Percentiles rank a stretch among this genome's conserved stretches.
These are phyloP conservation scores for Nicator chloris DNA, from an alignment of 2,113 vertebrate species.

Conservation along the genomic window DNA sequence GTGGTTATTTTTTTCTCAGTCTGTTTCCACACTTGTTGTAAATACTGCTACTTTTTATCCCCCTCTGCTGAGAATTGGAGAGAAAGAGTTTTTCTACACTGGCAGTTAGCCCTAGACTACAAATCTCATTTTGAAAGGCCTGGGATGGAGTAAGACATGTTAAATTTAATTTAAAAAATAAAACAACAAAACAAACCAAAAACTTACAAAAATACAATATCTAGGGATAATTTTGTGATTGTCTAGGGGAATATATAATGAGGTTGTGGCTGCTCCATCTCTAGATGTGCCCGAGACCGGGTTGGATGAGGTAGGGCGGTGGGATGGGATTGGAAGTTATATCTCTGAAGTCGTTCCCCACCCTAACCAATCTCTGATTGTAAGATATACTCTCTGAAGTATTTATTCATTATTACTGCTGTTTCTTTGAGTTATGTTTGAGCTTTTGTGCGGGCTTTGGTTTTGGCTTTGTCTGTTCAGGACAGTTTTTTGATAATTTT, in stretches of 20 bases:
- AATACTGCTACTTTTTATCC: accelerated
- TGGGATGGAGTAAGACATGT: accelerated
- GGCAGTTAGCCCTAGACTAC: accelerated
- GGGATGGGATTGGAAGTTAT: background rate
- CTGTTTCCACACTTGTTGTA: background rate
- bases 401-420: background rate
- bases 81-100: background rate
- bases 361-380: background rate
- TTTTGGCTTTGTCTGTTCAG: background rate
- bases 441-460: background rate
- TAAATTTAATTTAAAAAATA: background rate
- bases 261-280: background rate
- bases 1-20: background rate
- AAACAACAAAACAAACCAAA: background rate
- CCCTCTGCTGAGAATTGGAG: accelerated
- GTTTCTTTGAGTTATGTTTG: background rate
- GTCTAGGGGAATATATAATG: background rate
- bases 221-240: background rate
- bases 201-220: background rate
- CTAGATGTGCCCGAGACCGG: background rate
- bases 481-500: accelerated
- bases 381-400: background rate
- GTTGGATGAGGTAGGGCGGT: background rate
- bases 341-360: background rate
- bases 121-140: background rate